These are phyloP conservation scores for Gryllus longicercus DNA, from an alignment of 2,888 invertebrate species.

Conservation along the genomic window DNA sequence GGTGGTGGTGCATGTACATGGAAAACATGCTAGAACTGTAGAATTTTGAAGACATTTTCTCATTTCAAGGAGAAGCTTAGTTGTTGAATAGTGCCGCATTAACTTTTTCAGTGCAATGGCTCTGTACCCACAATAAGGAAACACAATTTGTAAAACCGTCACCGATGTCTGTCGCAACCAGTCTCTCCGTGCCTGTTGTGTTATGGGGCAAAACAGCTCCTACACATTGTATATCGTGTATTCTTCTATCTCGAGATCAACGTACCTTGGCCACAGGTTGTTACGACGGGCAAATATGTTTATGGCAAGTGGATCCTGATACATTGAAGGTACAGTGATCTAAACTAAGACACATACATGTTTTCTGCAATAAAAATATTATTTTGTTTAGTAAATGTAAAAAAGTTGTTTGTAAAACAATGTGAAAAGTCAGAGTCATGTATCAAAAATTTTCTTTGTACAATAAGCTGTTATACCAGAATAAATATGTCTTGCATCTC, in stretches of 20 bases:
- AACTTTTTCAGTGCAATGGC: too few relatives aligned
- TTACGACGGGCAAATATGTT: conserved; percentile 95
- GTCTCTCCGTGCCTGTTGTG: conserved; percentile 93
- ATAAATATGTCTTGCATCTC: too few relatives aligned
- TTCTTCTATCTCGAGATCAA: conserved; percentile 88
- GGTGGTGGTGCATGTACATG: neutral
- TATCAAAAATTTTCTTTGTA: too few relatives aligned
- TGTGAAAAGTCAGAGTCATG: too few relatives aligned
- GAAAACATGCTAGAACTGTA: neutral
- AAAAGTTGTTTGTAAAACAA: too few relatives aligned
- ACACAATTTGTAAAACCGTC: too few relatives aligned
- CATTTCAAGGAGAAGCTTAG: too few relatives aligned
- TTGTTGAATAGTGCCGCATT: too few relatives aligned
- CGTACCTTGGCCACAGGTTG: conserved; percentile 92
- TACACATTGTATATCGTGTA: conserved; percentile 92
- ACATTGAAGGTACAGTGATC: conserved; percentile 59
- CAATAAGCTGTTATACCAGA: too few relatives aligned
- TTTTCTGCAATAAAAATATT: too few relatives aligned
- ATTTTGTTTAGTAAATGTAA: too few relatives aligned
- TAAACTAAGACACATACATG: neutral
- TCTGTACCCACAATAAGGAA: too few relatives aligned
- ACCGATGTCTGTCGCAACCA: conserved; percentile 71
- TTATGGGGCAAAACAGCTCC: conserved; percentile 96
- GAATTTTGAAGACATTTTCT: neutral
- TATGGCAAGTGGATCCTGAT: conserved; percentile 87